Evolutionary conservation across 2,113 vertebrate genomes (phyloP).

Genomic region (Spheniscus mendiculus): DNA sequence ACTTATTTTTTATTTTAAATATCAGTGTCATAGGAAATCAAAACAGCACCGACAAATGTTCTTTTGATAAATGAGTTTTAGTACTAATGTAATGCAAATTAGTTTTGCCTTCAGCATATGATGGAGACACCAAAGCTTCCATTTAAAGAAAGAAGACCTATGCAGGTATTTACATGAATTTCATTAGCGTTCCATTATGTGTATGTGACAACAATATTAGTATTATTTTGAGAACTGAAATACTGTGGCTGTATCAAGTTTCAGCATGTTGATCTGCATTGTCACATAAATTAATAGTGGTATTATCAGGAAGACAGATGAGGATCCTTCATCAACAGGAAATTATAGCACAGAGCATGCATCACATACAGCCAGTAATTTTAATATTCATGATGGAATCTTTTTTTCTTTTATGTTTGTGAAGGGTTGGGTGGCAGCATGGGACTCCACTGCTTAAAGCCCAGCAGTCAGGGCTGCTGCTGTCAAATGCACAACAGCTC

Average conservation of each 20-base stretch:
- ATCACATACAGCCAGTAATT: not conserved
- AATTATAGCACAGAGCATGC: not conserved
- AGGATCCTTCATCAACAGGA: not conserved
- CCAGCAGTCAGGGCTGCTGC: not conserved
- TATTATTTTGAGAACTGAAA: not conserved
- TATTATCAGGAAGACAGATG: not conserved
- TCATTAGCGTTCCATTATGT: not conserved
- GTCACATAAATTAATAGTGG: not conserved
- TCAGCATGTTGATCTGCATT: not conserved
- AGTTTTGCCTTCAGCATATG: not conserved
- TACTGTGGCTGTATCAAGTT: not conserved
- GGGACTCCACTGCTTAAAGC: not conserved
- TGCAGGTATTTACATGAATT: not conserved
- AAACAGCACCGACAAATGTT: not conserved
- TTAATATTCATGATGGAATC: not conserved
- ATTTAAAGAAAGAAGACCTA: not conserved
- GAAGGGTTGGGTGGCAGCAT: not conserved
- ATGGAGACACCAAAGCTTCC: not conserved
- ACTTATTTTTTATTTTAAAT: not conserved
- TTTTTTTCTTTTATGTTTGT: not conserved
- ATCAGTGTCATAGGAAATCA: not conserved
- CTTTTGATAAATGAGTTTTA: not conserved
- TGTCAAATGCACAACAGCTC: not conserved
- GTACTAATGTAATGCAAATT: conserved; percentile 5
- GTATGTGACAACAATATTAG: not conserved